phyloP scores from a whole-genome alignment of 2,113 vertebrate genomes.

The Dicrurus megarhynchus region DNA sequence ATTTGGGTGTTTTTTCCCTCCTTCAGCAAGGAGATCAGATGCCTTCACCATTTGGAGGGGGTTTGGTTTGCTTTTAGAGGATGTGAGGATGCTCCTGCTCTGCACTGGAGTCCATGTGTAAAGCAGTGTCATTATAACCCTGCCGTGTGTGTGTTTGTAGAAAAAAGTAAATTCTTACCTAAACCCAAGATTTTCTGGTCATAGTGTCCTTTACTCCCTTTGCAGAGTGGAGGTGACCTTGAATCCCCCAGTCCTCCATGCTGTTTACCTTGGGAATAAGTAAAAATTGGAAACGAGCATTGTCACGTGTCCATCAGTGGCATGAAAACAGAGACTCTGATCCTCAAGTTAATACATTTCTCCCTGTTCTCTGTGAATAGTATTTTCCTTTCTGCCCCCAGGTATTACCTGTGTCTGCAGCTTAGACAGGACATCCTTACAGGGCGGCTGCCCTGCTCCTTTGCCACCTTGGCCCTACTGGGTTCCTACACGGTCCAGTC shows the following conservation, averaged over 20 bases:
- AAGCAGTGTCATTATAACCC: background rate
- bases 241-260: background rate
- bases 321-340: background rate
- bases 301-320: background rate
- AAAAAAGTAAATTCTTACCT: background rate
- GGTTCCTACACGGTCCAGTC: constrained; percentile 96
- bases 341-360: background rate
- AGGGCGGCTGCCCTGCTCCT: constrained; percentile 92
- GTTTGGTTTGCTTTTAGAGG: background rate
- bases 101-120: background rate
- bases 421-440: constrained; percentile 90
- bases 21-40: background rate
- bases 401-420: constrained; percentile 95
- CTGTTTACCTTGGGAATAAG: background rate
- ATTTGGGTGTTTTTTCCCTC: background rate
- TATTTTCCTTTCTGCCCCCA: background rate
- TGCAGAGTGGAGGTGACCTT: background rate
- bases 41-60: background rate
- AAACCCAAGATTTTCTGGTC: background rate
- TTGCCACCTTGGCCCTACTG: constrained; percentile 91
- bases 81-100: background rate
- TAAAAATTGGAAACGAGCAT: background rate
- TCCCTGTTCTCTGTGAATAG: background rate
- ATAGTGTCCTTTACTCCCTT: background rate
- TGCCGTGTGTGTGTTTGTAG: background rate